Base-by-base conservation (phyloP, 2,888 invertebrate species). In the Heliconius charithonia region DNA sequence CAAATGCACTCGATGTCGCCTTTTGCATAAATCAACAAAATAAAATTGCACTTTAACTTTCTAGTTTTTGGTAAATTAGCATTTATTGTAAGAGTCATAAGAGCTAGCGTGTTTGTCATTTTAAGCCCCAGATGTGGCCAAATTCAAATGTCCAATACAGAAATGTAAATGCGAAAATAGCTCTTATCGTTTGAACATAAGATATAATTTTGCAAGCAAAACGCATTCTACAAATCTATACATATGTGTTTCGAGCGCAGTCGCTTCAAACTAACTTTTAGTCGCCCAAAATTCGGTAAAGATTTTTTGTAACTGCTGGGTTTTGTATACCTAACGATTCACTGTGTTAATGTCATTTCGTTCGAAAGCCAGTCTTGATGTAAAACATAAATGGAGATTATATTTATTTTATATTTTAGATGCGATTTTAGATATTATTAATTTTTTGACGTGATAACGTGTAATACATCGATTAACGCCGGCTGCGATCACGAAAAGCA, bases 1-100 rank as follows among this genome's bases (percentile, higher is more conserved):
- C 73, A 78, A 74, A 78, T 74, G 74, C 78, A 78, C 78, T 69
- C 78, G 78, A 78, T 78, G 73, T 74, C 78, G 67, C 62, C 67
- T 51, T 16, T 62, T 78, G 66, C 56, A 78, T 78, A 78, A 78
- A 78, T 78, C 67, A 56, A 78, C 73, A 78, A 78, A 77, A 74
- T 77, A 67, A 67, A 74, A 74, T 69, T 74, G 62, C 74, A 69
- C 29, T 72, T 73, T 37, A 22, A 27, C 56, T 65, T 72, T 51
- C 16, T 32, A 73, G 59, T 45, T 62, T 69, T 22, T 25, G 29
- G 37, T 29, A 74, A 56, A 73, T 70, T 41, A 66, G 73, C n/a
- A 66, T 73, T 77, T 77, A 77, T 77, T 72, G 65, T 59, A 16
- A 72, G 56, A 32, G 71, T 65, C 65, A 56, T 65, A 77, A 77